Evolutionary conservation across 2,797 vertebrate species (phyloP), one percentile per base, ranked within the genome.

Genomic region (Macropus fuliginosus): DNA sequence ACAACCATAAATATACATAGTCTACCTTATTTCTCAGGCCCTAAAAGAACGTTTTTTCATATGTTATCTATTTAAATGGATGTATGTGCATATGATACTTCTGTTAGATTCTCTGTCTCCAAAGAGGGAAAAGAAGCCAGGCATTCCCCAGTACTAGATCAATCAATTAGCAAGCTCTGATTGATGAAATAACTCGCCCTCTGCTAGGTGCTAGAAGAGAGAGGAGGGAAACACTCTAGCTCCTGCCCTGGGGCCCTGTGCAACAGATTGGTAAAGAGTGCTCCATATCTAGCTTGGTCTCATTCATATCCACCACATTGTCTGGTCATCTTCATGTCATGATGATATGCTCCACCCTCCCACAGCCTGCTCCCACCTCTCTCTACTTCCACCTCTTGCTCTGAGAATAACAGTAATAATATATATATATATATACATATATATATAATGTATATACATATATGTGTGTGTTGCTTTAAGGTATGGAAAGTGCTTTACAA

Each of bases 141-240:
- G 21, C n/a, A 40, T 81, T 40, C 21, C 16, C 66, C 16, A 91
- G 13, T 62, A 31, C 16, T 54, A 34, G 27, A 4, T 93, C 54
- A 93, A 74, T 8, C 46, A 55, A 31, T 66, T 54, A 34, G 29
- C 34, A 81, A 54, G 46, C 31, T 95, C 54, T 31, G 74, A 14
- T 4, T 91, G 66, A 29, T 91, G 27, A 46, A 62, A 56, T 91
- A 29, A 24, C 62, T 56, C 91, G 34, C 92, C 31, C 89, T 34
- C 11, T 12, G 62, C 54, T 93, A 18, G 46, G 27, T 66, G 94
- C 62, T 89, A 93, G 59, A 97, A 56, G n/a, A 91, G 6, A 94
- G 54, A 9, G 31, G 74, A 81, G 40, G 21, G 40, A 81, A 24
- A 46, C 0, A 81, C 21, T 81, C 66, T 81, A 81, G 18, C 21